Conservation (phyloP, 1,140 invertebrate species). For the Holotrichia oblita region DNA sequence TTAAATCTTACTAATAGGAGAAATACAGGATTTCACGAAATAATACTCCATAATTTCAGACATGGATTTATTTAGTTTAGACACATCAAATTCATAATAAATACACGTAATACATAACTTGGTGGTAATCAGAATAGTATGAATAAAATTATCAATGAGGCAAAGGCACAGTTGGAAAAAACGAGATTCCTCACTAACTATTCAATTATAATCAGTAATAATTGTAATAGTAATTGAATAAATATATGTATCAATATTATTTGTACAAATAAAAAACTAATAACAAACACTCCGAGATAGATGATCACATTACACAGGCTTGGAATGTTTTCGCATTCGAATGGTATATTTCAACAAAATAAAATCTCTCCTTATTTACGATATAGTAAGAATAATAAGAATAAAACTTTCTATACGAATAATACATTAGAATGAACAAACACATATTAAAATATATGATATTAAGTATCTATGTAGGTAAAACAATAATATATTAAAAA, state of each 20-base stretch:
- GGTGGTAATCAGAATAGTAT: conserved; percentile 40
- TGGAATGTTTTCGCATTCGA: conserved; percentile 32
- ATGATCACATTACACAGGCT: not conserved
- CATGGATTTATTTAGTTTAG: conserved; percentile 39
- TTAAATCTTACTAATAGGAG: too few relatives aligned
- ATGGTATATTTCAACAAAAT: not conserved
- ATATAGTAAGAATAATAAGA: too few relatives aligned
- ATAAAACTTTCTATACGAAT: too few relatives aligned
- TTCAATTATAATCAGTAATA: conserved; percentile 25
- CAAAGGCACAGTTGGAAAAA: conserved; percentile 41
- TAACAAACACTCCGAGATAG: conserved; percentile 30
- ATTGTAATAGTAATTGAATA: conserved; percentile 27
- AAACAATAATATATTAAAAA: too few relatives aligned
- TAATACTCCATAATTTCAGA: conserved; percentile 4
- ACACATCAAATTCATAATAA: conserved; percentile 41
- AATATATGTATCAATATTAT: conserved; percentile 19
- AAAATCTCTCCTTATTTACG: not conserved
- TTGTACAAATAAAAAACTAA: conserved; percentile 7
- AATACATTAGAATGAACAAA: too few relatives aligned
- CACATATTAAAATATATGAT: too few relatives aligned
- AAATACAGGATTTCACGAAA: not conserved
- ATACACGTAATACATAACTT: conserved; percentile 39
- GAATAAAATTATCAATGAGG: conserved; percentile 40
- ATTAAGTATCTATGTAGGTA: too few relatives aligned
- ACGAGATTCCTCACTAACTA: conserved; percentile 39